Percentiles rank a stretch among this genome's conserved stretches.
phyloP scores from a whole-genome alignment of 2,797 vertebrate species.

The Sebastes iracundus region DNA sequence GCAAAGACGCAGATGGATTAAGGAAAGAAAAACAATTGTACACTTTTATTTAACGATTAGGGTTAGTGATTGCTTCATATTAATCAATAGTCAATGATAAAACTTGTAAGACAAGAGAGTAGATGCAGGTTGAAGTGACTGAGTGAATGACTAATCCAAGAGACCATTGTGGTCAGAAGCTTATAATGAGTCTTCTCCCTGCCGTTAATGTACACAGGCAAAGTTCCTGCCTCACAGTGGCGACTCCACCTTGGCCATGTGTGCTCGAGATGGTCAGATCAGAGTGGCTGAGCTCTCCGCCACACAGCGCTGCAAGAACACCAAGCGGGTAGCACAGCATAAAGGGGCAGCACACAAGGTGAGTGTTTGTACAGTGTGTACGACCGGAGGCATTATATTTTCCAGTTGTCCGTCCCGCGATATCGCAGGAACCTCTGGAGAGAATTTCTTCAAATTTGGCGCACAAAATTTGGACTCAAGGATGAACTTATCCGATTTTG shows the following conservation, averaged over 20 bases:
- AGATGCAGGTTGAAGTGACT: neutral
- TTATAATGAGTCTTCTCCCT: neutral
- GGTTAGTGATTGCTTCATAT: neutral
- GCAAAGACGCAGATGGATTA: neutral
- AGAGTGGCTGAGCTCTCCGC: constrained; percentile 94
- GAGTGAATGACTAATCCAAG: neutral
- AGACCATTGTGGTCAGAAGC: neutral
- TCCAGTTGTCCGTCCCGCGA: neutral
- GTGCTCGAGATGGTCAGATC: constrained; percentile 95
- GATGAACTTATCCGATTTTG: neutral
- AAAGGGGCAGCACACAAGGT: constrained; percentile 97
- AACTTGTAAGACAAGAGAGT: neutral
- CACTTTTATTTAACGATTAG: neutral
- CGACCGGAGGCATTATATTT: neutral
- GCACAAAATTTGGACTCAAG: neutral
- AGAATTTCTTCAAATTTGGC: neutral
- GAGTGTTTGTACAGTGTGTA: neutral
- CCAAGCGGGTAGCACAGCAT: constrained; percentile 95
- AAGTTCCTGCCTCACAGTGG: constrained; percentile 98
- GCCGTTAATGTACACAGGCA: constrained; percentile 78
- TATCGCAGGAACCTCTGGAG: neutral
- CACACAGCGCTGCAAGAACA: constrained; percentile 96
- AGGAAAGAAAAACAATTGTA: neutral
- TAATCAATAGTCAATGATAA: neutral
- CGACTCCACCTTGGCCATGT: constrained; percentile 97